These are phyloP conservation scores for Centropus bengalensis DNA, from an alignment of 2,113 vertebrate species.

Conservation along the genomic window DNA sequence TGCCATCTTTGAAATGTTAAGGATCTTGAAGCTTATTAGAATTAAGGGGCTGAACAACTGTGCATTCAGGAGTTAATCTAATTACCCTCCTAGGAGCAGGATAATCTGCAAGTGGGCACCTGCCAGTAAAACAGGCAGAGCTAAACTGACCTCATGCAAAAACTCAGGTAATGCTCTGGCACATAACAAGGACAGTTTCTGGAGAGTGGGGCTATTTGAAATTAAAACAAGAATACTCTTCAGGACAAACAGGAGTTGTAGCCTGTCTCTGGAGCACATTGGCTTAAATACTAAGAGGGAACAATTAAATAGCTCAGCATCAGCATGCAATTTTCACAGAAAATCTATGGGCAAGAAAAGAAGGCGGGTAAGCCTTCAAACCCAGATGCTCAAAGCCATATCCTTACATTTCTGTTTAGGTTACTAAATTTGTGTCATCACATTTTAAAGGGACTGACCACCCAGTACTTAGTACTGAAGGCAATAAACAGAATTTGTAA, in stretches of 20 bases:
- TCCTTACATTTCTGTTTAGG: background rate
- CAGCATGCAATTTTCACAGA: background rate
- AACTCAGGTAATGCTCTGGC: background rate
- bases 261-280: background rate
- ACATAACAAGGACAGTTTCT: background rate
- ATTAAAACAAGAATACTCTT: background rate
- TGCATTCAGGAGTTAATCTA: background rate
- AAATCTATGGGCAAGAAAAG: background rate
- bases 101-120: background rate
- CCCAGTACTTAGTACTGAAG: background rate
- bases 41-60: background rate
- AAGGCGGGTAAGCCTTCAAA: background rate
- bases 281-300: background rate
- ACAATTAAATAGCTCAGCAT: background rate
- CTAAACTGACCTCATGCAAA: background rate
- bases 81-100: background rate
- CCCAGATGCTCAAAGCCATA: background rate
- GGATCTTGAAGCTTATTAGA: conserved; percentile 27
- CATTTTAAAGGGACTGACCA: background rate
- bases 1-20: conserved; percentile 20
- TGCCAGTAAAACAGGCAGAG: background rate
- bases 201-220: background rate
- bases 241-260: background rate
- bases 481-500: background rate
- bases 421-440: background rate